Percentiles rank a stretch among this genome's conserved stretches.
Evolutionary conservation across 2,888 invertebrate species (phyloP).

Genomic region (Litoditis marina): DNA sequence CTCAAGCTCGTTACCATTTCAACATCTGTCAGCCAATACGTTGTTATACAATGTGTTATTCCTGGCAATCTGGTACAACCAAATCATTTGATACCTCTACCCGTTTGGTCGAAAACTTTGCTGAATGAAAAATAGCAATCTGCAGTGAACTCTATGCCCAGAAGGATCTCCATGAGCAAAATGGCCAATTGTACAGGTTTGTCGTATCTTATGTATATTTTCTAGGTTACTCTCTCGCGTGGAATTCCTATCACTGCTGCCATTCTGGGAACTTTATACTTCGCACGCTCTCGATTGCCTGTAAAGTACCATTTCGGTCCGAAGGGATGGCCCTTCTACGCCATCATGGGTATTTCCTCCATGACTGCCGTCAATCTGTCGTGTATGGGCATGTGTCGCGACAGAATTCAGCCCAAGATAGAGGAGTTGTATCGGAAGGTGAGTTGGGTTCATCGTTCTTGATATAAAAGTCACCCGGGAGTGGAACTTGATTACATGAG

Average conservation of each 20-base stretch:
- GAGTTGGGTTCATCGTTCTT: neutral
- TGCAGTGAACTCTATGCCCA: too few species aligned
- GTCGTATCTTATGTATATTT: neutral
- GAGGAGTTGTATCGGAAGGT: conserved; percentile 40
- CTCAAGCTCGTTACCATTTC: too few species aligned
- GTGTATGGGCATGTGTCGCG: conserved; percentile 47
- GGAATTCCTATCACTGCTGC: conserved; percentile 49
- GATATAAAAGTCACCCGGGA: neutral
- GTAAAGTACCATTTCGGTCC: conserved; percentile 52
- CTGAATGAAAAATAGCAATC: too few species aligned
- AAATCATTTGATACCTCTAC: too few species aligned
- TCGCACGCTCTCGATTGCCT: conserved; percentile 49
- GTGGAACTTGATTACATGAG: too few species aligned
- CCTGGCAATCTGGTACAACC: too few species aligned
- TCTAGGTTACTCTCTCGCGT: conserved; percentile 45
- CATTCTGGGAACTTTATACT: conserved; percentile 45
- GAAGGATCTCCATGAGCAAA: too few species aligned
- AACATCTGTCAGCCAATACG: too few species aligned
- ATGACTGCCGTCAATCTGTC: conserved; percentile 46
- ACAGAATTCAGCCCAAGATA: conserved; percentile 44
- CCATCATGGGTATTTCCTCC: conserved; percentile 48
- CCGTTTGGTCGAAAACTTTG: too few species aligned
- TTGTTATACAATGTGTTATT: too few species aligned
- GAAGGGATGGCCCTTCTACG: conserved; percentile 56
- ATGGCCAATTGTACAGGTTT: too few species aligned